A percentile compares a stretch with the other conserved stretches of the same genome.
Conservation (phyloP, 2,797 vertebrate species). For the Sebastes oblongus region DNA sequence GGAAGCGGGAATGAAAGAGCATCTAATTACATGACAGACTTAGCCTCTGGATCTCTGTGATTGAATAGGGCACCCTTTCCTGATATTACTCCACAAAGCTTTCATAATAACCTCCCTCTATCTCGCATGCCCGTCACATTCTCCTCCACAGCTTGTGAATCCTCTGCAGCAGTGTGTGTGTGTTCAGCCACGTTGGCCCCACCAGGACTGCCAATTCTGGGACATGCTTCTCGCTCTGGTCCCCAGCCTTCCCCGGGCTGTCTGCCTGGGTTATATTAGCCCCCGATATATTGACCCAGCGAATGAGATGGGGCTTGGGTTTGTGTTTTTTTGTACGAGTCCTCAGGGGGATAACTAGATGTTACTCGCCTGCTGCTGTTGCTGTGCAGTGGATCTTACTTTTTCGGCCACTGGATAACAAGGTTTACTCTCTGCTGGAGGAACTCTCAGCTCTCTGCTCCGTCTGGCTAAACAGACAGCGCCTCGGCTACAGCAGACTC, state of each 20-base stretch:
- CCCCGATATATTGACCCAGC: constrained; percentile 48
- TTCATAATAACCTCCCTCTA: constrained; percentile 48
- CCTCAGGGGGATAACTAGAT: constrained; percentile 44
- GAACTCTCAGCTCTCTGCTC: constrained; percentile 55
- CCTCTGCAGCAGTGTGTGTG: constrained; percentile 7
- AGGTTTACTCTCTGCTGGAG: constrained; percentile 58
- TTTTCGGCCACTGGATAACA: constrained; percentile 63
- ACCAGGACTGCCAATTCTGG: constrained; percentile 50
- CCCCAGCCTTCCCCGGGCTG: constrained; percentile 32
- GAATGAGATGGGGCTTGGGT: constrained; percentile 37
- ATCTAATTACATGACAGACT: constrained; percentile 74
- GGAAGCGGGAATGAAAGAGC: constrained; percentile 56
- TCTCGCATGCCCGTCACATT: constrained; percentile 31
- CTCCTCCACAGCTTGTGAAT: constrained; percentile 15
- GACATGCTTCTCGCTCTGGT: constrained; percentile 37
- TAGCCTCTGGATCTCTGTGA: constrained; percentile 64
- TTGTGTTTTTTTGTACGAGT: constrained; percentile 14
- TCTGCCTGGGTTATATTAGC: constrained; percentile 55
- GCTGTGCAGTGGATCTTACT: constrained; percentile 47
- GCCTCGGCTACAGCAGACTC: constrained; percentile 45
- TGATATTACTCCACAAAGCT: constrained; percentile 59
- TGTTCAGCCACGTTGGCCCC: constrained; percentile 29
- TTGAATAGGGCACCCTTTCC: constrained; percentile 59
- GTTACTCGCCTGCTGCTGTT: constrained; percentile 41
- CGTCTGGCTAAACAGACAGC: constrained; percentile 60